A percentile compares a stretch with the other conserved stretches of the same genome.
Evolutionary conservation across 2,888 invertebrate genomes (phyloP).

Genomic region (Himalopsyche tibetana): DNA sequence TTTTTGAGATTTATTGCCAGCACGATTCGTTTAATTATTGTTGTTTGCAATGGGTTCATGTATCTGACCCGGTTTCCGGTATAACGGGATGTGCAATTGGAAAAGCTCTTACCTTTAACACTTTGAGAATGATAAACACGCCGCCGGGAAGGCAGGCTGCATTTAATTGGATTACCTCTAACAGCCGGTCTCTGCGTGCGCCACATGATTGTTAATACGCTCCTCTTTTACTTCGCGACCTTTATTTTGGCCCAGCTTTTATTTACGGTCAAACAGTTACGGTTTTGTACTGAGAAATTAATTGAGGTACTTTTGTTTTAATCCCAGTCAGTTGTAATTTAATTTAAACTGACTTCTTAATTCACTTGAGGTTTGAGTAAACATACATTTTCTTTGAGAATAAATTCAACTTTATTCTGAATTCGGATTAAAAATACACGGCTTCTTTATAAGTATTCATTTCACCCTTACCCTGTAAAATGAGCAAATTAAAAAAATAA

Average conservation of each 20-base stretch:
- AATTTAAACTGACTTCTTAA: slow-evolving; percentile 43
- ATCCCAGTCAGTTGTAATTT: slow-evolving; percentile 33
- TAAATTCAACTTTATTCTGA: background rate
- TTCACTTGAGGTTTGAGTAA: slow-evolving; percentile 32
- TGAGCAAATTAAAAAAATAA: no score
- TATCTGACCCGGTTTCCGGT: slow-evolving; percentile 35
- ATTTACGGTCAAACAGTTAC: slow-evolving; percentile 45
- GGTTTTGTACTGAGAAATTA: slow-evolving; percentile 41
- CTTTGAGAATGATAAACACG: slow-evolving; percentile 42
- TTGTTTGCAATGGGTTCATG: slow-evolving; percentile 39
- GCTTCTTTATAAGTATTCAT: no score
- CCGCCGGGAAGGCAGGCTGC: slow-evolving; percentile 44
- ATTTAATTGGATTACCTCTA: slow-evolving; percentile 53
- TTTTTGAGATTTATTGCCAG: slow-evolving; percentile 18
- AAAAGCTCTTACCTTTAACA: slow-evolving; percentile 41
- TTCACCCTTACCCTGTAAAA: no score
- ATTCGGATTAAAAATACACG: background rate
- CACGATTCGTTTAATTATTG: slow-evolving; percentile 40
- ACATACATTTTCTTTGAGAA: slow-evolving; percentile 15
- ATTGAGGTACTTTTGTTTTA: slow-evolving; percentile 42
- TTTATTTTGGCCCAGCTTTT: slow-evolving; percentile 39
- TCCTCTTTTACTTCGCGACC: slow-evolving; percentile 38
- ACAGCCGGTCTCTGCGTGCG: slow-evolving; percentile 45
- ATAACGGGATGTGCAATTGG: slow-evolving; percentile 48
- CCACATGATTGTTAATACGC: slow-evolving; percentile 48